phyloP scores from a whole-genome alignment of 1,140 invertebrate species.

The Leptinotarsa defecta region DNA sequence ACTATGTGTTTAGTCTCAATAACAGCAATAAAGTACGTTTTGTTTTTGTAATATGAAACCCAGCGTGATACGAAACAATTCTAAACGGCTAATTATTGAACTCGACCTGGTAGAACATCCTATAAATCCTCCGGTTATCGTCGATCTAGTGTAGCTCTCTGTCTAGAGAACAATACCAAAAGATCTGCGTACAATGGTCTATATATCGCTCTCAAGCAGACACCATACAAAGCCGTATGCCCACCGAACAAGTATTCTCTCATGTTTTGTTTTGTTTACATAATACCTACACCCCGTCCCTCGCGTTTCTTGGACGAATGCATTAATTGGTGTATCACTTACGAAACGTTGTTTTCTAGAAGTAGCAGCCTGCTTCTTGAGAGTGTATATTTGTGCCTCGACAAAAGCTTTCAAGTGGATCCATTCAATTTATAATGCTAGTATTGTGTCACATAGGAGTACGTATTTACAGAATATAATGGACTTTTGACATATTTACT shows the following conservation, averaged over 20 bases:
- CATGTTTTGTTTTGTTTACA: slow-evolving; percentile 28
- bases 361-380: neutral
- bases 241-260: slow-evolving; percentile 5
- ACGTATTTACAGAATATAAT: neutral
- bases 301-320: neutral
- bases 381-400: neutral
- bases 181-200: slow-evolving; percentile 41
- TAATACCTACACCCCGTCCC: neutral
- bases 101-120: slow-evolving; percentile 10
- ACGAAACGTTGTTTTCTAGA: neutral
- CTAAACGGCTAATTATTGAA: slow-evolving; percentile 22
- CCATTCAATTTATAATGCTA: neutral
- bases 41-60: neutral
- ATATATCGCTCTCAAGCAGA: slow-evolving; percentile 37
- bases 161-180: slow-evolving; percentile 38
- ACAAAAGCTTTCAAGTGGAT: neutral
- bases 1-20: too few relatives aligned
- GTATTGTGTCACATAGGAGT: neutral
- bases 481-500: too few relatives aligned
- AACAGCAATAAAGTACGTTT: neutral
- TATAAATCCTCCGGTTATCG: slow-evolving; percentile 43
- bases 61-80: neutral
- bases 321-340: slow-evolving; percentile 15
- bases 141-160: slow-evolving; percentile 36
- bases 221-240: slow-evolving; percentile 5